Evolutionary conservation across 2,113 vertebrate genomes (phyloP).

Genomic region (Lophura nycthemera): DNA sequence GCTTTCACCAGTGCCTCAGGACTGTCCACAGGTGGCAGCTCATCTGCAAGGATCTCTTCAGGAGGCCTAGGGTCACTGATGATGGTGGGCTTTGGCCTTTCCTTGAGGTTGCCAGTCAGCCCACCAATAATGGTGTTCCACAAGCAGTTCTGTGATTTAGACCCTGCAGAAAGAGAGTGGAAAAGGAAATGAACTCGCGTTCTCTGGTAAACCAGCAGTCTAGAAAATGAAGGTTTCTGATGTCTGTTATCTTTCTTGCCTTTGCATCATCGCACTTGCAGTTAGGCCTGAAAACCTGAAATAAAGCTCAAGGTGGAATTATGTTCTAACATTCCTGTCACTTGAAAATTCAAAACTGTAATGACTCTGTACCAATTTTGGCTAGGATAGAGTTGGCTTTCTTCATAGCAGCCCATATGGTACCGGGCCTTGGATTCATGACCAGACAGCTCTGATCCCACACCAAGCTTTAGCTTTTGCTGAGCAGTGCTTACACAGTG

Average conservation of each 20-base stretch:
- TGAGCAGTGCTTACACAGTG: neutral
- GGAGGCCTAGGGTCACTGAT: conserved; percentile 84
- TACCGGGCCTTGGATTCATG: neutral
- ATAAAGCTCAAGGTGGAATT: neutral
- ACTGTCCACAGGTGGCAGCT: conserved; percentile 84
- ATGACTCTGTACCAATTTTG: neutral
- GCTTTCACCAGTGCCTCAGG: conserved; percentile 91
- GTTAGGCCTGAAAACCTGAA: neutral
- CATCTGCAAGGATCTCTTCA: conserved; percentile 93
- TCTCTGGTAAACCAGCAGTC: neutral
- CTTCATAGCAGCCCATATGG: neutral
- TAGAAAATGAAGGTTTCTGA: neutral
- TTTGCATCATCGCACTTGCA: neutral
- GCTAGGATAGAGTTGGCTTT: neutral
- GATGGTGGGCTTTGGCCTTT: conserved; percentile 79
- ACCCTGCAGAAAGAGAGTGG: conserved; percentile 78
- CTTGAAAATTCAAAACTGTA: neutral
- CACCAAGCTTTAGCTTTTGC: neutral
- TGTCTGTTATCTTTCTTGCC: neutral
- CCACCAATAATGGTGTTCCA: conserved; percentile 89
- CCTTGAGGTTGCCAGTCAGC: conserved; percentile 85
- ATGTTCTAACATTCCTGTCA: neutral
- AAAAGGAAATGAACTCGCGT: neutral
- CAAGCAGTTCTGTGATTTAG: conserved; percentile 92
- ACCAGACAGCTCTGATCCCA: neutral